Evolutionary conservation across 2,113 vertebrate species (phyloP), one percentile per base, ranked within the genome.

Genomic region (Fregetta grallaria): DNA sequence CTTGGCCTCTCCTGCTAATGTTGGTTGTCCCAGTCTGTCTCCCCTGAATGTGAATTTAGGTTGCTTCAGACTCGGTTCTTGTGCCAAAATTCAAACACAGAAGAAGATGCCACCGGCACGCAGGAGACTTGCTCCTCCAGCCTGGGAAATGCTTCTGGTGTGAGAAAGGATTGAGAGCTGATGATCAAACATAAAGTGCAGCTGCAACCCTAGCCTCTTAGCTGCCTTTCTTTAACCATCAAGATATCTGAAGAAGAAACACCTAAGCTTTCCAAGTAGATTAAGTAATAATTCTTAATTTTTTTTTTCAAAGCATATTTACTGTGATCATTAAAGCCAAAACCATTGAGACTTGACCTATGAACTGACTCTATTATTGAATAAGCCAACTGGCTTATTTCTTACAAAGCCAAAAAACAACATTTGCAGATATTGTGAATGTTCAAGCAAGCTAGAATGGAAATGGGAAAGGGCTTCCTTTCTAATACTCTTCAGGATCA

Each of bases 91-190:
- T 67, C 59, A 52, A 81, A 36, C 11, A 81, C 52, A 77, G 61
- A 27, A 55, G 32, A 71, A 15, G 18, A 55, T 36, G 12, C 17
- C 22, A 30, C 32, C 0, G 0, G 50, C 62, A 38, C 0, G 0
- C 25, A 21, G 58, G 11, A 70, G 20, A 42, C 30, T n/a, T 86
- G 47, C 17, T 84, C 30, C 62, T 86, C 49, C 47, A 42, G 23
- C 32, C 78, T 68, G 20, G 38, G 27, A 74, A 73, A 65, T n/a
- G 29, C 17, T 44, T 67, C 52, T 59, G n/a, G 3, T 74, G 42
- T 18, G 15, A 71, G 66, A 49, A 84, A 36, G 4, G 19, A 30
- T 26, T 52, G 16, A 40, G 21, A 55, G 45, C 14, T 85, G 49
- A 23, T 52, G 55, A n/a, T 40, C 22, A 74, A 42, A 67, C 53